Percentiles rank a stretch among this genome's conserved stretches.
These are phyloP conservation scores for Poecile montanus DNA, from an alignment of 2,797 vertebrate genomes.

Conservation along the genomic window DNA sequence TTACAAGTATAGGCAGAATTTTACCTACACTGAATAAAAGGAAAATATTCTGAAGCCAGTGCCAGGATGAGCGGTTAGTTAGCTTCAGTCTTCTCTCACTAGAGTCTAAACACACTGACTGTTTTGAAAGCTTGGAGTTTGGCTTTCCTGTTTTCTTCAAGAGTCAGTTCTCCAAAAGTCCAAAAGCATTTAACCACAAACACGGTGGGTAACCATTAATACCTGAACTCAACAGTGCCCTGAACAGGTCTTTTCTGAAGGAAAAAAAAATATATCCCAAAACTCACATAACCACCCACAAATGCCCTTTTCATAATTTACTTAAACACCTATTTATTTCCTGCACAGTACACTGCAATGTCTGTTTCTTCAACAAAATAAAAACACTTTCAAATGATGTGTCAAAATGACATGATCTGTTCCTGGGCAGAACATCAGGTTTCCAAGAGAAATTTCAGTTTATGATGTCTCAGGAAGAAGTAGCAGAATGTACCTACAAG, in stretches of 20 bases:
- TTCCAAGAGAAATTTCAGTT: not conserved
- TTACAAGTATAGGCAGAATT: not conserved
- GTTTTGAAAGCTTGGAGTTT: not conserved
- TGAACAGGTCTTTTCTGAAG: not conserved
- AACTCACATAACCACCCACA: not conserved
- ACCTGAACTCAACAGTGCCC: not conserved
- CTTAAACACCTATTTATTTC: not conserved
- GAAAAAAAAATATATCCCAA: not conserved
- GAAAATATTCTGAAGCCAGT: not conserved
- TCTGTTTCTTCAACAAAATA: not conserved
- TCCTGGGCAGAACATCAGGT: not conserved
- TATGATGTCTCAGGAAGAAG: not conserved
- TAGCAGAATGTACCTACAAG: not conserved
- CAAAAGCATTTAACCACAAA: not conserved
- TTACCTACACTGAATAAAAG: not conserved
- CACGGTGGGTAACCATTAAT: not conserved
- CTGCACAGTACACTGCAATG: not conserved
- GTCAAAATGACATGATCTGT: not conserved
- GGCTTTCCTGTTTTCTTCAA: constrained; percentile 16
- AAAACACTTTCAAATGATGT: not conserved
- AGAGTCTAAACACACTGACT: not conserved
- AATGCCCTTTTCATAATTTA: not conserved
- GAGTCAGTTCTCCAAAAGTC: not conserved
- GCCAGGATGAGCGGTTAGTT: not conserved
- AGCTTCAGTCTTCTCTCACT: not conserved